Evolutionary conservation across 2,113 vertebrate species (phyloP), one percentile per base, ranked within the genome.

Genomic region (Formicarius rufipectus): DNA sequence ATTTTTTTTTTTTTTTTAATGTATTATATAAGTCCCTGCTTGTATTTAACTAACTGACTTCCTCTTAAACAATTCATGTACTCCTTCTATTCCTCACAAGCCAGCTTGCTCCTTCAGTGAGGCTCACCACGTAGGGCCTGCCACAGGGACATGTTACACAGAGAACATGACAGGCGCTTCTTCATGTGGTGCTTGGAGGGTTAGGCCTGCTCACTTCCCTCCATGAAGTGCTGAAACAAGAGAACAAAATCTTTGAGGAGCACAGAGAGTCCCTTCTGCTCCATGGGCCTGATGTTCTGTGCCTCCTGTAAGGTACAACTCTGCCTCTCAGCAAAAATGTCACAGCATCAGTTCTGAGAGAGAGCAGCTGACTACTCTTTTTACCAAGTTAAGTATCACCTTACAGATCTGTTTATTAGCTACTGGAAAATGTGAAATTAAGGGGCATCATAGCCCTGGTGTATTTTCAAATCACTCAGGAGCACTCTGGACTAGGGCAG

Each of bases 11-110:
- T 67, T 93, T 94, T 96, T 97, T 96, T 89, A 59, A 75, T 69
- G 92, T 73, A 91, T 97, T 97, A 97, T 96, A 8, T 97, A 97
- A 97, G 93, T 75, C 90, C 47, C 55, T 91, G 64, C 78, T 93
- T 79, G 68, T 86, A 79, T 93, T 88, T 91, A 93, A 88, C 91
- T 84, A 56, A 90, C 93, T 83, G 92, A 56, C 93, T 91, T 84
- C 56, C 90, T 94, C 90, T 93, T 96, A 87, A 96, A 95, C 96
- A 89, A 94, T 92, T 97, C 17, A 87, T 91, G 63, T 55, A 42
- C 84, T 84, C 44, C 72, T 63, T 8, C 72, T 88, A 16, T 50
- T 81, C 77, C 64, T 93, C 64, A 35, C 13, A 74, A 89, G 62
- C 85, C 81, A 71, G 63, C 87, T 39, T 44, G 31, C 37, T 92